These are phyloP conservation scores for Hesperophylax magnus DNA, from an alignment of 1,140 invertebrate species.

Conservation along the genomic window DNA sequence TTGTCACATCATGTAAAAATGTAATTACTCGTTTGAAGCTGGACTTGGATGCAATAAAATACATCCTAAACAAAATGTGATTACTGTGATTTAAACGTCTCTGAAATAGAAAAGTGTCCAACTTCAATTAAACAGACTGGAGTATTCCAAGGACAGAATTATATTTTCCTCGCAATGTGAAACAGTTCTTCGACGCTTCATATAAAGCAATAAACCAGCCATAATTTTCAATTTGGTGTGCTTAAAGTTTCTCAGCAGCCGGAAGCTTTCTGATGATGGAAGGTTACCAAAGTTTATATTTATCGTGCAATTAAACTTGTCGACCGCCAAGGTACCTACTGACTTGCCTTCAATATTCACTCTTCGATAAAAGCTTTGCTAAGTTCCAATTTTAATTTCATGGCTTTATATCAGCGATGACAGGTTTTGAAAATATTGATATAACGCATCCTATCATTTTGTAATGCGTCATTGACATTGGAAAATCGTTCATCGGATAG, in stretches of 20 bases:
- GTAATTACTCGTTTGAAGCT: no score
- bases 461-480: no score
- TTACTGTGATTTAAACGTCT: not conserved
- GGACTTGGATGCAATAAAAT: not conserved
- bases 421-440: no score
- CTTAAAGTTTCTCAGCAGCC: constrained; percentile 28
- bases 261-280: constrained; percentile 29
- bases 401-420: no score
- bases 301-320: constrained; percentile 41
- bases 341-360: constrained; percentile 12
- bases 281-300: constrained; percentile 43
- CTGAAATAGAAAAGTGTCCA: constrained; percentile 5
- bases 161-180: constrained; percentile 10
- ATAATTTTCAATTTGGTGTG: constrained; percentile 38
- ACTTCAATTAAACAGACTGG: not conserved
- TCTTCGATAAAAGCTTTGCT: constrained; percentile 23
- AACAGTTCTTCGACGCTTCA: constrained; percentile 19
- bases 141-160: not conserved
- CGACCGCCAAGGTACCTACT: not conserved
- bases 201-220: constrained; percentile 28
- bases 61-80: no score
- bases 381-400: not conserved
- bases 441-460: no score
- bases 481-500: no score
- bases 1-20: no score